Evolutionary conservation across 1,140 invertebrate genomes (phyloP).

Genomic region (Notospermus geniculatus): DNA sequence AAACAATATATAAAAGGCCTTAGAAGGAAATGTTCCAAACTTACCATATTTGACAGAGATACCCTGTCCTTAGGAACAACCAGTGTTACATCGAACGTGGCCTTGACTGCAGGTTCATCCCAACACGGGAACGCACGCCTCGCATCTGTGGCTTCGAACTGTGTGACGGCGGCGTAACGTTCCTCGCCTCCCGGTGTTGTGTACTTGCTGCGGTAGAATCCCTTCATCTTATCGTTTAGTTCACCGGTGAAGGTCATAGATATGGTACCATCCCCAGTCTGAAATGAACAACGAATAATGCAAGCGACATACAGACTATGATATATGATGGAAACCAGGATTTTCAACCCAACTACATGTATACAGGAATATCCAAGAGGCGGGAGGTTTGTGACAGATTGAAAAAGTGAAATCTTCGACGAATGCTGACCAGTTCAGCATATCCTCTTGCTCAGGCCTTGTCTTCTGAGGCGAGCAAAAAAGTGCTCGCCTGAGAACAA

Average conservation of each 20-base stretch:
- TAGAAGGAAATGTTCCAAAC: constrained; percentile 15
- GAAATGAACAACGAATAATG: constrained; percentile 35
- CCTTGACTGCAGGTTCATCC: constrained; percentile 89
- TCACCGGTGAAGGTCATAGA: constrained; percentile 75
- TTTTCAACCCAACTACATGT: no score
- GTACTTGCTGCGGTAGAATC: constrained; percentile 91
- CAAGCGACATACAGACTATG: no score
- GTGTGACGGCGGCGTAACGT: constrained; percentile 83
- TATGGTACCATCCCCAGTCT: constrained; percentile 66
- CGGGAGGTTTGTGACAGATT: no score
- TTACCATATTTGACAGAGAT: constrained; percentile 90
- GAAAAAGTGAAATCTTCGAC: no score
- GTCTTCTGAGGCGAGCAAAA: no score
- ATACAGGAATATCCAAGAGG: no score
- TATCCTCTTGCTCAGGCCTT: no score
- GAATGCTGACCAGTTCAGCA: no score
- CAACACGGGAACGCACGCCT: constrained; percentile 91
- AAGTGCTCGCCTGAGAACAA: no score
- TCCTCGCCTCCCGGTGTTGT: constrained; percentile 66
- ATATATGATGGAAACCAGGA: no score
- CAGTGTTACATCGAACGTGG: constrained; percentile 75
- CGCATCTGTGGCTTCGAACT: constrained; percentile 80
- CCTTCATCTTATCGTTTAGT: constrained; percentile 92
- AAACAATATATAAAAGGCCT: neutral
- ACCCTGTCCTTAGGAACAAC: constrained; percentile 69